Evolutionary conservation across 2,113 vertebrate species (phyloP).

Genomic region (Cyphomyrus plagiostoma): DNA sequence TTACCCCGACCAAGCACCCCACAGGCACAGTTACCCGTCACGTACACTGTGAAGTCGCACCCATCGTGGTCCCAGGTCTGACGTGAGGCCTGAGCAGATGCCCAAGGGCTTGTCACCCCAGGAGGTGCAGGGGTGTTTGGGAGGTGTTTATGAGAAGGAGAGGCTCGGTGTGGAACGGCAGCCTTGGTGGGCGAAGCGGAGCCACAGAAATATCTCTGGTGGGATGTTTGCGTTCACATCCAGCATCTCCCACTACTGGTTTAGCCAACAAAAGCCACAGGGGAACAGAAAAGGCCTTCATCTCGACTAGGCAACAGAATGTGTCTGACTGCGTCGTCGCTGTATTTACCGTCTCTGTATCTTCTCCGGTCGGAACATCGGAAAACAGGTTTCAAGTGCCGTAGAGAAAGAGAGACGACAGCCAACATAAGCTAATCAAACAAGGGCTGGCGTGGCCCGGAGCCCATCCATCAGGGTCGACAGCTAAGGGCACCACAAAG

Average conservation of each 20-base stretch:
- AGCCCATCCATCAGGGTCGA: not conserved
- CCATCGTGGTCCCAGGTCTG: not conserved
- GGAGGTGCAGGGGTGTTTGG: not conserved
- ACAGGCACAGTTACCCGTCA: not conserved
- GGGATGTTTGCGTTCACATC: constrained; percentile 19
- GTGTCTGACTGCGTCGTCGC: constrained; percentile 41
- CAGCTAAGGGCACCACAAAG: not conserved
- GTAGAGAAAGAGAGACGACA: not conserved
- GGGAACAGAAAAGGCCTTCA: not conserved
- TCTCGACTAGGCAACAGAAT: constrained; percentile 21
- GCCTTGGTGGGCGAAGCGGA: not conserved
- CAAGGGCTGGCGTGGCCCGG: not conserved
- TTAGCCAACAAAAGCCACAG: constrained; percentile 29
- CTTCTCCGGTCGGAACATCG: constrained; percentile 45
- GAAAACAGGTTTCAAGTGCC: not conserved
- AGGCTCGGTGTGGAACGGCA: not conserved
- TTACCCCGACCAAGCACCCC: not conserved
- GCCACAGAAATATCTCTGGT: not conserved
- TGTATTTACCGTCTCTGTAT: constrained; percentile 40
- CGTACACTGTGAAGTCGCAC: not conserved
- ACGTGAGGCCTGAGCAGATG: not conserved
- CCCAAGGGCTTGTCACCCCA: not conserved
- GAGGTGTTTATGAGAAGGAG: not conserved
- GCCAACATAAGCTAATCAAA: not conserved
- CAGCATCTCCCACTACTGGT: not conserved